phyloP scores from a whole-genome alignment of 2,888 invertebrate species.

The Stenchaetothrips biformis region DNA sequence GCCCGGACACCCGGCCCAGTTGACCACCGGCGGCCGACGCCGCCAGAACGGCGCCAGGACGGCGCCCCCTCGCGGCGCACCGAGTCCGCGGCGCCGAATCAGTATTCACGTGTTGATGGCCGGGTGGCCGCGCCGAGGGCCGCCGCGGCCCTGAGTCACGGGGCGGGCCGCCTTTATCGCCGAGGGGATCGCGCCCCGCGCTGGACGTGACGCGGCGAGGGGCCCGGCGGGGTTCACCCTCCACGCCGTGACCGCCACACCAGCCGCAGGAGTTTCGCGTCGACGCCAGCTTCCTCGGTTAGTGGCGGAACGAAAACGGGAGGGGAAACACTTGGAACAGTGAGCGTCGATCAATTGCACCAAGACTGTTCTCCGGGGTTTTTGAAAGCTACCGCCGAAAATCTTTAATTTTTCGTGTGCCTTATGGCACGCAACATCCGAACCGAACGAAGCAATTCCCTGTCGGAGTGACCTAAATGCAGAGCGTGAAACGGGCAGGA shows the following conservation, averaged over 20 bases:
- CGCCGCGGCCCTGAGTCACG: background rate
- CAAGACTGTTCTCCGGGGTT: too few relatives aligned
- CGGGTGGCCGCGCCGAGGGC: background rate
- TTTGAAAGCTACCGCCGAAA: too few relatives aligned
- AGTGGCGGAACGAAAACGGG: too few relatives aligned
- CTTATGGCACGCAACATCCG: too few relatives aligned
- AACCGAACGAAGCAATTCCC: too few relatives aligned
- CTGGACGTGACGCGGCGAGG: background rate
- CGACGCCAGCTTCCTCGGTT: too few relatives aligned
- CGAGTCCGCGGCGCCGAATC: background rate
- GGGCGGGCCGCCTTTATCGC: background rate
- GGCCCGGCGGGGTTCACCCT: too few relatives aligned
- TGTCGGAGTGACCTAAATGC: too few relatives aligned
- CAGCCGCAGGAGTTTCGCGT: background rate
- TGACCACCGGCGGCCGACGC: slow-evolving; percentile 21
- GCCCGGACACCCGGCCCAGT: background rate
- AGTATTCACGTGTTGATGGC: background rate
- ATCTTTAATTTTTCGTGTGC: too few relatives aligned
- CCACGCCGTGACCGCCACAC: background rate
- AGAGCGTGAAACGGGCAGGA: too few relatives aligned
- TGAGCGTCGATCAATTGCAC: too few relatives aligned
- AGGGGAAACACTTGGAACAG: too few relatives aligned
- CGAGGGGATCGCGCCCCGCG: background rate
- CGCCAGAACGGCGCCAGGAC: background rate
- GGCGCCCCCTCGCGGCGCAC: background rate